phyloP scores from a whole-genome alignment of 1,140 invertebrate species.

The Hyphantria cunea region DNA sequence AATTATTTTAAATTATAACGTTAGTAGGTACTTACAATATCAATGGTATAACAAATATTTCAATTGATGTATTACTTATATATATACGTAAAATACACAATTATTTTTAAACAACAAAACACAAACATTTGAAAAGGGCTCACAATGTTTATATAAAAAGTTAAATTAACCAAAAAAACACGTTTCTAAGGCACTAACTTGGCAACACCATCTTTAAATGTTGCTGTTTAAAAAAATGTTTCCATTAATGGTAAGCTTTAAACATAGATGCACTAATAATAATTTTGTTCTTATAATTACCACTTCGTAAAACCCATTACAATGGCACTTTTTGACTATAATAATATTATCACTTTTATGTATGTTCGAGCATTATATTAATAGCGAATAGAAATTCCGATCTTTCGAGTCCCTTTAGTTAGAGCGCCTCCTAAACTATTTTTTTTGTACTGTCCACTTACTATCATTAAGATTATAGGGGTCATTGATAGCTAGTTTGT shows the following conservation, averaged over 20 bases:
- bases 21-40: conserved; percentile 55
- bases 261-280: conserved; percentile 6
- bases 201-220: conserved; percentile 8
- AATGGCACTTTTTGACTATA: conserved; percentile 51
- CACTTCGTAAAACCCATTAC: conserved; percentile 30
- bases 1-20: conserved; percentile 43
- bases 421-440: too few relatives aligned
- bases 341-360: conserved; percentile 33
- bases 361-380: conserved; percentile 1
- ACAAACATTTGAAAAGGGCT: conserved; percentile 12
- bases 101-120: conserved; percentile 16
- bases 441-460: too few relatives aligned
- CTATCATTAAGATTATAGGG: too few relatives aligned
- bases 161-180: not conserved
- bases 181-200: conserved; percentile 3
- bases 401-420: too few relatives aligned
- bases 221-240: conserved; percentile 19
- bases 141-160: conserved; percentile 2
- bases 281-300: conserved; percentile 24
- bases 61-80: conserved; percentile 33
- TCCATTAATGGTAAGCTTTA: not conserved
- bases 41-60: conserved; percentile 62
- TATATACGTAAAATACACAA: conserved; percentile 12
- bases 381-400: too few relatives aligned
- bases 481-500: too few relatives aligned